Evolutionary conservation across 2,797 vertebrate genomes (phyloP), one percentile per base, ranked within the genome.

Genomic region (Squalus acanthias): DNA sequence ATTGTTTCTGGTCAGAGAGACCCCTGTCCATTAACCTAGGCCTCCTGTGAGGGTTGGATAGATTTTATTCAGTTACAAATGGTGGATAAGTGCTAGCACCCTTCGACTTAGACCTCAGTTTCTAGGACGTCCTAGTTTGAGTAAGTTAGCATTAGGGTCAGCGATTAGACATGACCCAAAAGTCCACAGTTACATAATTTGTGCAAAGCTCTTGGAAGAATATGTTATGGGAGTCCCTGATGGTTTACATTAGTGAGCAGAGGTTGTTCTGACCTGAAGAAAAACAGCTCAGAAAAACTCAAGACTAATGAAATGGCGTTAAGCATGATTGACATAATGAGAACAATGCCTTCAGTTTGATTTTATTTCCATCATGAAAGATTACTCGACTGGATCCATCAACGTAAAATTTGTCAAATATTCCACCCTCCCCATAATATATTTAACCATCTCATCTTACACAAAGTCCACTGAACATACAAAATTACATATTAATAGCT

Each of bases 401-500:
- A 63, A 15, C 57, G 33, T 89, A 22, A 89, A 39, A 92, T 15
- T 39, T 67, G 33, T 92, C 63, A 92, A 92, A 92, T 93, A 67
- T 69, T 93, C 63, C n/a, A 69, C 20, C 5, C 10, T 6, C 79
- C 76, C 15, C 65, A 67, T 89, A 93, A 69, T 46, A 24, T 93
- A 3, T 69, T 93, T n/a, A 93, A 67, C n/a, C 63, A 93, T 93
- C 65, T 39, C 33, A 93, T 67, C n/a, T 39, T 24, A 33, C 53
- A 93, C 57, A n/a, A n/a, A n/a, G 15, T 93, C 17, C 26, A 65
- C 22, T 93, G 91, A 69, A 69, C 65, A 93, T 93, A 7, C 12
- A 93, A 93, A 69, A 93, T 93, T 39, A 93, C 63, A 93, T 65
- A 17, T 69, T 65, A 93, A 24, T 39, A 69, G 91, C 20, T 93